These are phyloP conservation scores for Nomia melanderi DNA, from an alignment of 1,140 invertebrate species.

Conservation along the genomic window DNA sequence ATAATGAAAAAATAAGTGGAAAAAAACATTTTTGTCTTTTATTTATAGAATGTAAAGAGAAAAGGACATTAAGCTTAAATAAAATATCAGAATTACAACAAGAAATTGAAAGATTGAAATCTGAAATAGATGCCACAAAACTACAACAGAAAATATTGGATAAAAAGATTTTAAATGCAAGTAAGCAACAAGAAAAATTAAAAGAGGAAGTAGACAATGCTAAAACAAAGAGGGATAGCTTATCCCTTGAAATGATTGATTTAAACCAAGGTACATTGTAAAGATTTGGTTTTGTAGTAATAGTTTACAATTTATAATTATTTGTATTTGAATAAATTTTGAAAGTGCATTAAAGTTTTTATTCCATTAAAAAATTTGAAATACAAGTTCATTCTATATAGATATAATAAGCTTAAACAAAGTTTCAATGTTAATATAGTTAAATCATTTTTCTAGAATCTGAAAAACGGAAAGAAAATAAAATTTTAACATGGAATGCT, in stretches of 20 bases:
- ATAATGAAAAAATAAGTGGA: no score
- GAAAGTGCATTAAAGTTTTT: not conserved
- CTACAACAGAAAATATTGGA: conserved; percentile 64
- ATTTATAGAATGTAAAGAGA: conserved; percentile 53
- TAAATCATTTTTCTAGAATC: conserved; percentile 55
- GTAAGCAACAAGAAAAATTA: conserved; percentile 47
- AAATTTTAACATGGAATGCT: conserved; percentile 62
- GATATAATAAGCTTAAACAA: not conserved
- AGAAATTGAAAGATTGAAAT: conserved; percentile 44
- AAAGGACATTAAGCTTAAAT: conserved; percentile 29
- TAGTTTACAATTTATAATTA: not conserved
- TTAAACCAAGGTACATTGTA: conserved; percentile 62
- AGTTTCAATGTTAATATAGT: not conserved
- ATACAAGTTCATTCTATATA: not conserved
- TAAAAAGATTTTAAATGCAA: conserved; percentile 63
- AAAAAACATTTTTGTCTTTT: not conserved
- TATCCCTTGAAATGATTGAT: conserved; percentile 68
- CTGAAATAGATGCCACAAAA: conserved; percentile 45
- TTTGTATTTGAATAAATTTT: not conserved
- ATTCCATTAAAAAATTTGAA: not conserved
- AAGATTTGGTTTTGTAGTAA: not conserved
- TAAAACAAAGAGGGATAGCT: conserved; percentile 56
- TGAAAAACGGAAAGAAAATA: conserved; percentile 54
- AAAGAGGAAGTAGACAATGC: conserved; percentile 40
- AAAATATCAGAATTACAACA: conserved; percentile 53